Evolutionary conservation across 1,140 invertebrate species (phyloP), one percentile per base, ranked within the genome.

Genomic region (Ceratosolen fusciceps): DNA sequence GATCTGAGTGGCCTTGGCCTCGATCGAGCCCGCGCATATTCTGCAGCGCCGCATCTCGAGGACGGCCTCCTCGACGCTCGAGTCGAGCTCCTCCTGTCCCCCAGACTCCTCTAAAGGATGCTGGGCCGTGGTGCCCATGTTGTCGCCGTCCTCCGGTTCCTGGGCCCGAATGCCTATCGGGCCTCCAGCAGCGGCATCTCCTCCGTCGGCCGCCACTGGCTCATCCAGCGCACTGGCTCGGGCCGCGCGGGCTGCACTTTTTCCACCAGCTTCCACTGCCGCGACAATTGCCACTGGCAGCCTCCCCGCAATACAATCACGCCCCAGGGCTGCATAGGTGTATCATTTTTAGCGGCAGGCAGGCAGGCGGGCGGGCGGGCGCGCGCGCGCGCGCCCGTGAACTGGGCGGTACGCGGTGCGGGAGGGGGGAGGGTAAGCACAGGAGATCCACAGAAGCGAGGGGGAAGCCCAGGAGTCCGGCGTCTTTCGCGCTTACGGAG

Each of bases 1-100:
- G 81, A 92, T 90, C 82, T 90, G 84, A 77, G 92, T 88, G 74
- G 60, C n/a, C 19, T 1, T 56, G 14, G 7, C 67, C 24, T 72
- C 81, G 34, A 56, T 54, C 77, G 85, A 81, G 89, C 80, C 81
- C 88, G 91, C 91, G 88, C 92, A 93, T 83, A 93, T 91, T 81
- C 92, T 88, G 83, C 92, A 92, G 82, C 88, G 86, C 75, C 83
- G 74, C 34, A 49, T 7, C 37, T 43, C 39, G 19, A 7, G 47
- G 21, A 31, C 1, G 10, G 1, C 14, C 29, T n/a, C 43, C 26
- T 7, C 39, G 7, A 4, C 31, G 31, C 34, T 43, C 37, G 12
- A 2, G 49, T 26, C 54, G 14, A 21, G 26, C 21, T 26, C 34
- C 9, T 58, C 54, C 31, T 26, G 29, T 0, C 9, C 47, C 29